Conservation (phyloP, 35 echinoderm and acorn worm genomes). For the Hemicentrotus pulcherrimus region DNA sequence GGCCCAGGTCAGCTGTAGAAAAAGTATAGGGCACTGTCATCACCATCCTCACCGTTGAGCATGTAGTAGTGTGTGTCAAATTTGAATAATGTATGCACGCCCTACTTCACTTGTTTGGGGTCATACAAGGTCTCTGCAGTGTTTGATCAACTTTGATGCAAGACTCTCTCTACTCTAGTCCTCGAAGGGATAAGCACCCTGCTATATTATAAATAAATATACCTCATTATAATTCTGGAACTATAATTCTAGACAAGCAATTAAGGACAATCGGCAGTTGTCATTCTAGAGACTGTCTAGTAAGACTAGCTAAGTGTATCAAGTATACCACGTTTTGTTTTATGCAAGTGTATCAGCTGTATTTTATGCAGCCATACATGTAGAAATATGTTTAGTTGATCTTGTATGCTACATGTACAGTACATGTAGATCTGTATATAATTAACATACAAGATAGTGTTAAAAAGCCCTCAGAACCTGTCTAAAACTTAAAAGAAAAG, state of each 20-base stretch:
- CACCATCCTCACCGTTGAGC: background rate
- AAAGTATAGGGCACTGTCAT: background rate
- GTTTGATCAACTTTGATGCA: background rate
- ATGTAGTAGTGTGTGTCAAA: background rate
- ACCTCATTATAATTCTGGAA: background rate
- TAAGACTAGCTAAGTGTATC: background rate
- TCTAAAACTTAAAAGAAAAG: no score
- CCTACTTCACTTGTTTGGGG: conserved; percentile 48
- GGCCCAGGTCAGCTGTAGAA: background rate
- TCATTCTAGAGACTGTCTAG: background rate
- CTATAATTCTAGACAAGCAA: background rate
- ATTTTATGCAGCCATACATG: no score
- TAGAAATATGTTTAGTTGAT: no score
- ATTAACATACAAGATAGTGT: no score
- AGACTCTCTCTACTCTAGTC: background rate
- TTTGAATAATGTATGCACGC: conserved; percentile 55
- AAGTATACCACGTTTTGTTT: background rate
- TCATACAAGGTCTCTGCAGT: conserved; percentile 30
- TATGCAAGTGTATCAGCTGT: background rate
- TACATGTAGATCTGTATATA: no score
- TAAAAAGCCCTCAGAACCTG: no score
- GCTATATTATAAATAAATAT: no score
- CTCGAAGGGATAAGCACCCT: background rate
- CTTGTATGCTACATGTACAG: no score
- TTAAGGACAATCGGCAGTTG: background rate